phyloP scores from a whole-genome alignment of 1,140 invertebrate genomes.

The Drosophila leontia region DNA sequence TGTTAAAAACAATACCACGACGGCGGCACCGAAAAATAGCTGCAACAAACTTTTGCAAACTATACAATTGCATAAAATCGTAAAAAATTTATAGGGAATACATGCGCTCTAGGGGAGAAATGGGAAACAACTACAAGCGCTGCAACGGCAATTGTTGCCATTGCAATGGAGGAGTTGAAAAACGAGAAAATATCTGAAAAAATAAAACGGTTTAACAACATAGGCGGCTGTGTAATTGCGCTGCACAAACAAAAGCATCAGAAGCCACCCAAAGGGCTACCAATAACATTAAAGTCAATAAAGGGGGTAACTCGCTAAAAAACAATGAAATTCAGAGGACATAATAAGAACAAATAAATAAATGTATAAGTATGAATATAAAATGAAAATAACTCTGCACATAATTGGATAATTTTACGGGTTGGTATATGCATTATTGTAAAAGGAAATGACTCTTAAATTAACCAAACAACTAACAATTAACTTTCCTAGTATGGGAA shows the following conservation, averaged over 20 bases:
- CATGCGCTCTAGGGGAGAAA: conserved; percentile 63
- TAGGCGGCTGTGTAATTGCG: conserved; percentile 60
- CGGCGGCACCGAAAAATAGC: conserved; percentile 76
- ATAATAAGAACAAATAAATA: not conserved
- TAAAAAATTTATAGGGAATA: conserved; percentile 82
- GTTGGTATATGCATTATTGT: not conserved
- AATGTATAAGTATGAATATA: not conserved
- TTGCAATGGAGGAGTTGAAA: conserved; percentile 57
- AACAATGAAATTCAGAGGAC: not conserved
- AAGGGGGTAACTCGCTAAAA: conserved; percentile 28
- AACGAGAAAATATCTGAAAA: conserved; percentile 38
- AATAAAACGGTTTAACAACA: conserved; percentile 39
- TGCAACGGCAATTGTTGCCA: conserved; percentile 44
- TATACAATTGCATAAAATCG: conserved; percentile 83
- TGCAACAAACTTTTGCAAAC: conserved; percentile 80
- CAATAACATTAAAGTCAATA: conserved; percentile 53
- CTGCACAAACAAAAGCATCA: conserved; percentile 30
- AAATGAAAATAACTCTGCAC: not conserved
- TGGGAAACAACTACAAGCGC: conserved; percentile 27
- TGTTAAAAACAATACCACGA: conserved; percentile 75
- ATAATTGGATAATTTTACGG: not conserved
- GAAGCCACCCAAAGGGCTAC: conserved; percentile 6
- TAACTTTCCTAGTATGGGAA: too few species aligned
- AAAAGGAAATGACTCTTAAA: not conserved
- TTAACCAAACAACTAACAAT: not conserved